Percentiles rank a stretch among this genome's conserved stretches.
These are phyloP conservation scores for Ramazzottius varieornatus DNA, from an alignment of 2,888 invertebrate species.

Conservation along the genomic window DNA sequence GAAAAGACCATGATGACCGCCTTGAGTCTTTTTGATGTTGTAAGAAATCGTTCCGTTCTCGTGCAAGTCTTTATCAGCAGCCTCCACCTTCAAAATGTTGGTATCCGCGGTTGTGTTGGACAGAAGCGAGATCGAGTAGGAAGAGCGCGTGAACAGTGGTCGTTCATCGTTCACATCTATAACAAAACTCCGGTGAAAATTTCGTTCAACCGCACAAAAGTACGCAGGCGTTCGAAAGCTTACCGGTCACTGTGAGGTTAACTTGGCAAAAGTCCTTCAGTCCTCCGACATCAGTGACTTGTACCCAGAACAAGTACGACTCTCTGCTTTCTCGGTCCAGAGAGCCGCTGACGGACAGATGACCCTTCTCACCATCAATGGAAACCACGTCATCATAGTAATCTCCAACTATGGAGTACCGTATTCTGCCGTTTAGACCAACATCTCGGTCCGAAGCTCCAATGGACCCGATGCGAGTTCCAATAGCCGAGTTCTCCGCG, in stretches of 20 bases:
- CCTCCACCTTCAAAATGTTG: conserved; percentile 28
- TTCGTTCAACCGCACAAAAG: too few species aligned
- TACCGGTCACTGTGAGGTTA: not conserved
- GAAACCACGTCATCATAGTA: conserved; percentile 35
- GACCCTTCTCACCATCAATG: conserved; percentile 47
- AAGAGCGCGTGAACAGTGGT: conserved; percentile 19
- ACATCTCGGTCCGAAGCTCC: conserved; percentile 18
- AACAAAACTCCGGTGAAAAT: conserved; percentile 11
- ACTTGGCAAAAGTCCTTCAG: not conserved
- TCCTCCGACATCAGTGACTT: conserved; percentile 6
- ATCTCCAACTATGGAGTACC: not conserved
- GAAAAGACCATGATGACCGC: conserved; percentile 38
- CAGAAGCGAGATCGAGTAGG: conserved; percentile 19
- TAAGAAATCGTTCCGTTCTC: conserved; percentile 43
- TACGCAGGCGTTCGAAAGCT: too few species aligned
- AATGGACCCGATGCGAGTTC: conserved; percentile 18
- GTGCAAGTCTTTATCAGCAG: conserved; percentile 51
- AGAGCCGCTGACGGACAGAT: conserved; percentile 42
- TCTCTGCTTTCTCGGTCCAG: conserved; percentile 31
- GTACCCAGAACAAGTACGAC: conserved; percentile 14
- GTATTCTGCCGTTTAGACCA: conserved; percentile 8
- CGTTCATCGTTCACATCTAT: conserved; percentile 22
- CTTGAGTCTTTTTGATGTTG: conserved; percentile 39
- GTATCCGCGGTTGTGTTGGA: conserved; percentile 15
- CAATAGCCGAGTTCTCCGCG: conserved; percentile 20